These are phyloP conservation scores for Rhinogobio ventralis DNA, from an alignment of 2,797 vertebrate genomes.

Conservation along the genomic window DNA sequence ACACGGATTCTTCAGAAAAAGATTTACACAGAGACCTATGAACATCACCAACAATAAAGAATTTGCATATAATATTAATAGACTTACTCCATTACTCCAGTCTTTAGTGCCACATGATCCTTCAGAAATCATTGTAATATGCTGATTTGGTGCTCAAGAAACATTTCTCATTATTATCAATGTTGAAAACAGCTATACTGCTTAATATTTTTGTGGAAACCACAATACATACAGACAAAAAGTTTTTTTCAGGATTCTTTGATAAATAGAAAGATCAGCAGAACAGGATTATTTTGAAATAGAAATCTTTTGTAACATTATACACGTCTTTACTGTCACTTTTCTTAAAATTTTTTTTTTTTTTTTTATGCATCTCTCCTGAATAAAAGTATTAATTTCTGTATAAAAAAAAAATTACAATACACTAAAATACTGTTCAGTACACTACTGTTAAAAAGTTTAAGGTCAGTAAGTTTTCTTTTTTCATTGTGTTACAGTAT, in stretches of 20 bases:
- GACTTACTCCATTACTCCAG: background rate
- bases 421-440: too few species aligned
- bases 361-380: background rate
- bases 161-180: background rate
- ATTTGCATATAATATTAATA: background rate
- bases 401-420: too few species aligned
- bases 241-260: background rate
- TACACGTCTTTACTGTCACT: background rate
- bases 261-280: background rate
- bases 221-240: background rate
- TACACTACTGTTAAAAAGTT: too few species aligned
- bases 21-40: slow-evolving; percentile 60
- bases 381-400: background rate
- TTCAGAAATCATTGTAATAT: background rate
- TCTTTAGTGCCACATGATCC: background rate
- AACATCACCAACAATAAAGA: slow-evolving; percentile 49
- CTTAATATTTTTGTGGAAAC: background rate
- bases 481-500: background rate
- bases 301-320: background rate
- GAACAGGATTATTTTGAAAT: background rate
- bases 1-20: background rate
- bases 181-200: background rate
- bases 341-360: too few species aligned
- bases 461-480: too few species aligned
- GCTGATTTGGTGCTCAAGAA: background rate